phyloP scores from a whole-genome alignment of 2,113 vertebrate genomes.

The Australoheros scitulus region DNA sequence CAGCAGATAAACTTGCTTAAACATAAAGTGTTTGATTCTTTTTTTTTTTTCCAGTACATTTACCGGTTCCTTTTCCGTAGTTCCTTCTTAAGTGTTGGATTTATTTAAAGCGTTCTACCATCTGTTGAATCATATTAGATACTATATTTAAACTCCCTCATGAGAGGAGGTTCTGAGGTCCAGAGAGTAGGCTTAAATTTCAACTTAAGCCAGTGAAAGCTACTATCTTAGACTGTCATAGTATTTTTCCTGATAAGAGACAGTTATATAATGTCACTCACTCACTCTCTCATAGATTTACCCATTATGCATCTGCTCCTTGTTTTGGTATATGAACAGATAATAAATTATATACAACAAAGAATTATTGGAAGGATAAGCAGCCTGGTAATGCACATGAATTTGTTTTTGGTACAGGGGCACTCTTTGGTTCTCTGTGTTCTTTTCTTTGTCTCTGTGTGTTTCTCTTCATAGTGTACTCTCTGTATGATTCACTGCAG shows the following conservation, averaged over 20 bases:
- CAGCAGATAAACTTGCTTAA: background rate
- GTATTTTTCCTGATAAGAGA: slow-evolving; percentile 7
- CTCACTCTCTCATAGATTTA: background rate
- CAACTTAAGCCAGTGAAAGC: slow-evolving; percentile 43
- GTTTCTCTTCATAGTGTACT: slow-evolving; percentile 79
- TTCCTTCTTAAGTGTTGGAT: slow-evolving; percentile 51
- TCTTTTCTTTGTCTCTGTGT: slow-evolving; percentile 63
- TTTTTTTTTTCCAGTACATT: slow-evolving; percentile 27
- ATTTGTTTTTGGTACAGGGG: slow-evolving; percentile 50
- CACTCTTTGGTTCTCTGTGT: slow-evolving; percentile 56
- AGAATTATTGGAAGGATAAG: slow-evolving; percentile 16
- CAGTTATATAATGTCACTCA: background rate
- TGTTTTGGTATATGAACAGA: background rate
- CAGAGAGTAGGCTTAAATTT: slow-evolving; percentile 61
- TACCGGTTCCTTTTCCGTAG: slow-evolving; percentile 27
- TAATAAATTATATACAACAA: slow-evolving; percentile 9
- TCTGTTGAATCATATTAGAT: slow-evolving; percentile 75
- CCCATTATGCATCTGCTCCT: background rate
- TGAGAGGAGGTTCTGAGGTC: slow-evolving; percentile 47
- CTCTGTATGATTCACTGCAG: slow-evolving; percentile 85
- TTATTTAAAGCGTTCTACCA: slow-evolving; percentile 70
- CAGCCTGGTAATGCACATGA: slow-evolving; percentile 35
- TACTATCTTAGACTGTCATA: background rate
- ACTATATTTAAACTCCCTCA: slow-evolving; percentile 71
- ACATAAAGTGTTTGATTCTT: slow-evolving; percentile 1